Percentiles rank a stretch among this genome's conserved stretches.
Conservation (phyloP, 2,888 invertebrate species). For the Tetranychus piercei region DNA sequence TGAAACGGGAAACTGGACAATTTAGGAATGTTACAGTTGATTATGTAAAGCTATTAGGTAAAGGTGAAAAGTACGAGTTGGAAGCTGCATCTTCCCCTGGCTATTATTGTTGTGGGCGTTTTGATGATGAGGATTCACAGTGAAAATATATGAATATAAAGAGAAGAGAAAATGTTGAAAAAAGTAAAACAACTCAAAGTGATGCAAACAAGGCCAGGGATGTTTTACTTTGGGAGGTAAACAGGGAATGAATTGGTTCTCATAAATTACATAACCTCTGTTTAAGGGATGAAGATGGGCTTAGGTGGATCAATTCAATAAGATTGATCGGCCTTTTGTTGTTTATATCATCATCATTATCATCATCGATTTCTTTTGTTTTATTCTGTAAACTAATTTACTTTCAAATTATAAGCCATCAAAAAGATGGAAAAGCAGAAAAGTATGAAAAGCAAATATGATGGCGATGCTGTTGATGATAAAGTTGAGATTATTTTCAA, state of each 20-base stretch:
- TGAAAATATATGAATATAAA: background rate
- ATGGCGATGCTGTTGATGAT: background rate
- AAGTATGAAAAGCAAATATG: background rate
- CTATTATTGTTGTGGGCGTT: background rate
- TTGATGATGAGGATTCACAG: background rate
- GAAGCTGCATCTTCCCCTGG: background rate
- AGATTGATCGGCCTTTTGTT: background rate
- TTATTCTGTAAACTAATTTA: background rate
- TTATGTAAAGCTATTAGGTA: background rate
- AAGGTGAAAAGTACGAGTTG: background rate
- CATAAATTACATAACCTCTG: background rate
- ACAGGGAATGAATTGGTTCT: background rate
- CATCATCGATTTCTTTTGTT: background rate
- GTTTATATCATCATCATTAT: background rate
- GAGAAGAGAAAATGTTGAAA: no score
- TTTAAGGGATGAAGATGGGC: background rate
- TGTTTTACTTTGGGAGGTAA: background rate
- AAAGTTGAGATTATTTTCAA: background rate
- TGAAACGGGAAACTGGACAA: background rate
- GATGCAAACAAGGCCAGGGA: background rate
- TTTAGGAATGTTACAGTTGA: background rate
- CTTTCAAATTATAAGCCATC: background rate
- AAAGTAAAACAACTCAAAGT: background rate
- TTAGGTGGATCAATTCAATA: conserved; percentile 1
- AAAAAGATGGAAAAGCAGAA: background rate